These are phyloP conservation scores for Tipula confusa DNA, from an alignment of 2,888 invertebrate species.

Conservation along the genomic window DNA sequence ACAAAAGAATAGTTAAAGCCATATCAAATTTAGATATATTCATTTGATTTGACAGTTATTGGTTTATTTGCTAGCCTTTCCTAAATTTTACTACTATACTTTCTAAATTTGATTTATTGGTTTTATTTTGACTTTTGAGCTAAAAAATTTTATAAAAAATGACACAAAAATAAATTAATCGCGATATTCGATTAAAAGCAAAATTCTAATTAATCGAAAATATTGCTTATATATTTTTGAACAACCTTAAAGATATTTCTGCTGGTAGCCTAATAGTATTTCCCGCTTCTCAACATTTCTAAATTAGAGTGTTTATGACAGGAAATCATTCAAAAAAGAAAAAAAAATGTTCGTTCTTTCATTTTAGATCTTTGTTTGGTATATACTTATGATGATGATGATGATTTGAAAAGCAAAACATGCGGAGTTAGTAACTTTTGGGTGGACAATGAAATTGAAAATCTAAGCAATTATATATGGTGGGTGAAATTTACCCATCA, in stretches of 20 bases:
- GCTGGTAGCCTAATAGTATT: too few species aligned
- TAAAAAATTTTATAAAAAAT: neutral
- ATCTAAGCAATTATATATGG: constrained; percentile 5
- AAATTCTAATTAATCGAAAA: neutral
- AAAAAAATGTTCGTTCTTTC: neutral
- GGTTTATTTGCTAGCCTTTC: neutral
- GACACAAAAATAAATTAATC: neutral
- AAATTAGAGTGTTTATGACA: constrained; percentile 1
- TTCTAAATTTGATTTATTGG: neutral
- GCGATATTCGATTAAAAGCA: neutral
- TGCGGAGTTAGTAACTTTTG: neutral
- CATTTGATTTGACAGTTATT: neutral
- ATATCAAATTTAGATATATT: too few species aligned
- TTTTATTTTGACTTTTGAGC: neutral
- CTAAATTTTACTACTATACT: neutral
- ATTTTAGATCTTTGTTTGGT: neutral
- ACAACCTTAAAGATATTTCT: neutral
- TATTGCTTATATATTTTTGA: neutral
- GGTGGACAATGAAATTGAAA: constrained; percentile 5
- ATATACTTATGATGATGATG: neutral
- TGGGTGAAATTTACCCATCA: neutral
- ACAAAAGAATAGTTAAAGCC: too few species aligned
- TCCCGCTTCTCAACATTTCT: neutral
- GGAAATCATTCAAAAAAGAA: neutral
- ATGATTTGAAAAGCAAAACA: neutral